phyloP scores from a whole-genome alignment of 1,140 invertebrate genomes.

The Drosophila kikkawai region DNA sequence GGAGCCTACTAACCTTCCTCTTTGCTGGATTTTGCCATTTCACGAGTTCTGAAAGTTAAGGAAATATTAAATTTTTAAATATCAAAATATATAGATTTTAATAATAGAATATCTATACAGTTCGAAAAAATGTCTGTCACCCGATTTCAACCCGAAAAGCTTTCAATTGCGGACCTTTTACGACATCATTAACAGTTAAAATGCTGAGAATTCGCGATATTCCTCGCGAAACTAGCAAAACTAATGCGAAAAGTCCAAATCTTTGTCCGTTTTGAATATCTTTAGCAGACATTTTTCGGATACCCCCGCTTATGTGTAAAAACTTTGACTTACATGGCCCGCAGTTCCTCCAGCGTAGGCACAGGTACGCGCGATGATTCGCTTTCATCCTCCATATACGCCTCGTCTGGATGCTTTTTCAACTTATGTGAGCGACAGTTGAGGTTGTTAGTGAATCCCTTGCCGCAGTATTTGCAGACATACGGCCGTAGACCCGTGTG shows the following conservation, averaged over 20 bases:
- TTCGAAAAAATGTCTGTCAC: no score
- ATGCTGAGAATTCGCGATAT: no score
- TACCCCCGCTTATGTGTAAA: background rate
- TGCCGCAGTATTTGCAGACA: conserved; percentile 85
- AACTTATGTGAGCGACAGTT: conserved; percentile 86
- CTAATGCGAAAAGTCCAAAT: no score
- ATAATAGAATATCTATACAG: no score
- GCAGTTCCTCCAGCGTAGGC: conserved; percentile 75
- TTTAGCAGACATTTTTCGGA: no score
- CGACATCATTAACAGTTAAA: no score
- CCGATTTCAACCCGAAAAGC: no score
- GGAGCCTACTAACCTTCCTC: background rate
- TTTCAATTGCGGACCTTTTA: no score
- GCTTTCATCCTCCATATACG: conserved; percentile 53
- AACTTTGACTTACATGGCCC: conserved; percentile 51
- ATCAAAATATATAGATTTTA: no score
- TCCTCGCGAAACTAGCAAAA: no score
- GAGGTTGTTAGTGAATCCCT: conserved; percentile 85
- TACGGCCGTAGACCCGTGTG: conserved; percentile 85
- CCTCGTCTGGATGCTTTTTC: conserved; percentile 84
- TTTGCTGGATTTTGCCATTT: conserved; percentile 37
- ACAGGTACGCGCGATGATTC: conserved; percentile 64
- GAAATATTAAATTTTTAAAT: no score
- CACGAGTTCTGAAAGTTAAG: conserved; percentile 31
- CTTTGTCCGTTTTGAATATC: no score